Evolutionary conservation across 1,140 invertebrate species (phyloP), one percentile per base, ranked within the genome.

Genomic region (Rhopalosiphum padi): DNA sequence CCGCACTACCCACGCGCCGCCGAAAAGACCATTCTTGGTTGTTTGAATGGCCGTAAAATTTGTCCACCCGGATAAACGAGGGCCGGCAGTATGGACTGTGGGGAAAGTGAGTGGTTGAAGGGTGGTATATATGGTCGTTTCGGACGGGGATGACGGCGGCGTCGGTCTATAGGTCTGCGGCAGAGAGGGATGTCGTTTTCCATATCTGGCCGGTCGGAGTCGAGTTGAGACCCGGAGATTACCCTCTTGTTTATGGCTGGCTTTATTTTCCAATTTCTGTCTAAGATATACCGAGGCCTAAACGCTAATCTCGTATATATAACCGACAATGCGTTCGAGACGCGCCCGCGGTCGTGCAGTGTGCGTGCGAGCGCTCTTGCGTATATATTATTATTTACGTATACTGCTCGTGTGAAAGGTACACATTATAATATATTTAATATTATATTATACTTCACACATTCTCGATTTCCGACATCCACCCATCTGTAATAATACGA

Each of bases 201-300:
- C 89, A 90, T 90, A 90, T 90, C 88, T 89, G 48, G 88, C 88
- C 51, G 48, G 51, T 37, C 48, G 0, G 88, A 55, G 88, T 55
- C 88, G 88, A 89, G 86, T 88, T 88, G 51, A 89, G 89, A 90
- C 89, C 89, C 55, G 88, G 53, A 90, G 89, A 90, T 90, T 90
- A 90, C 89, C 89, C 53, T 90, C 89, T 90, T 68, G 89, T 90
- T 90, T 90, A 90, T 90, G 89, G 89, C 53, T 41, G 89, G 89
- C 37, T 90, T 90, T 90, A 90, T 90, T 90, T 90, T 90, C 89
- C 89, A 90, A 90, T 90, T 90, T 90, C 89, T 90, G 89, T 68
- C 88, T 89, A 89, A 89, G 88, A 89, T 89, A 90, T 60, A 60
- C 89, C 89, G 89, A 90, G 21, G 53, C 37, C 55, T 60, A 90